These are phyloP conservation scores for Sardinella longiceps DNA, from an alignment of 2,797 vertebrate genomes.

Conservation along the genomic window DNA sequence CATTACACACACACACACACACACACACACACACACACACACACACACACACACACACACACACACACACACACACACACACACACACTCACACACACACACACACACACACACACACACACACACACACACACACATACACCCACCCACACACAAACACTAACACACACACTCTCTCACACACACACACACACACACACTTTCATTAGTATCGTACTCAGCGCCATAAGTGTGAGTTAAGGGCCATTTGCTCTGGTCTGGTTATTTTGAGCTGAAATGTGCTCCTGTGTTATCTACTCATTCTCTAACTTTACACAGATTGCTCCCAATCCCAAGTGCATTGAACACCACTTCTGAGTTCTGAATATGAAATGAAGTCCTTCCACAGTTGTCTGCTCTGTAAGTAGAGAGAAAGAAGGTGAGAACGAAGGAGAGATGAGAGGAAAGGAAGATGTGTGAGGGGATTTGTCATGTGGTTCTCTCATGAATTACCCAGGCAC, in stretches of 20 bases:
- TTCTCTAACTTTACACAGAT: background rate
- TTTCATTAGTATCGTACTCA: background rate
- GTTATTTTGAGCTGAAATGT: background rate
- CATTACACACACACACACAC: background rate
- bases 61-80: conserved; percentile 2
- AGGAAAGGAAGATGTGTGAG: conserved; percentile 63
- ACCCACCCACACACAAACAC: conserved; percentile 5
- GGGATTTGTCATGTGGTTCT: conserved; percentile 78
- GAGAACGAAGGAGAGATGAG: conserved; percentile 43
- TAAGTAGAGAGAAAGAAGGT: too few species aligned
- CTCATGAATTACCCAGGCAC: conserved; percentile 77
- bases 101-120: background rate
- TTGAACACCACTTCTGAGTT: background rate
- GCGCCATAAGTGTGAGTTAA: background rate
- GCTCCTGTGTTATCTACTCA: background rate
- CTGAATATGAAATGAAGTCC: background rate
- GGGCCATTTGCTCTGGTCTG: background rate
- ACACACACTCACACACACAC: background rate
- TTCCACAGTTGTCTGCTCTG: background rate
- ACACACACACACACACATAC: conserved; percentile 14
- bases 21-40: conserved; percentile 14
- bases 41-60: conserved; percentile 10
- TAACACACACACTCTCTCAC: too few species aligned
- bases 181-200: conserved; percentile 1
- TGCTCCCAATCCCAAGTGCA: background rate